Base-by-base conservation (phyloP, 1,140 invertebrate genomes). In the Lanistes nyassanus region DNA sequence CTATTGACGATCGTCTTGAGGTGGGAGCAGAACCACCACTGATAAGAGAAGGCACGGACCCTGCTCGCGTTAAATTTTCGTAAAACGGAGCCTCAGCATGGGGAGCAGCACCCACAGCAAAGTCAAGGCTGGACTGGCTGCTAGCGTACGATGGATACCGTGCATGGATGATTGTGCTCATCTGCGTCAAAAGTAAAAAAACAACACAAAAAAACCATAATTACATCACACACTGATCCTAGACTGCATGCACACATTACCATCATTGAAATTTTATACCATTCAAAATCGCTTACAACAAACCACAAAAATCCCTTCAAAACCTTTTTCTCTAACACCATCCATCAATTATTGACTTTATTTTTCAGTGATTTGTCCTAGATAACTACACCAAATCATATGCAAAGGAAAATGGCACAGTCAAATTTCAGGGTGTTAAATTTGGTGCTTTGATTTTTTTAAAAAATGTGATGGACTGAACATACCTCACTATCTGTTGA, bases 41-140 rank as follows among this genome's bases (percentile, higher is more conserved):
- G 37, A 72, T 76, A 0, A 76, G 66, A 6, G 77, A 31, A 29
- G 77, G 37, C 21, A 65, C 37, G 13, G 79, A 67, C 53, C 71
- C 76, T 26, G 76, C 65, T 23, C 78, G 72, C 21, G 77, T 81
- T 23, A 84, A 74, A 70, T 84, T 82, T 79, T 84, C 82, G 71
- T 84, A 84, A 56, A 84, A 72, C 34, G 79, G 82, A n/a, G 75
- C 55, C 0, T 51, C 75, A 39, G 75, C 37, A 26, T 75, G 53
- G 53, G 42, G 72, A 55, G 75, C 58, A 39, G 64, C 26, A 9
- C 56, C 62, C 0, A 11, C 56, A 19, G 72, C n/a, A 29, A 68
- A 36, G 66, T 66, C 60, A 71, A 62, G 51, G 37, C 53, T 75
- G 51, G 65, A 42, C 34, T 75, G 72, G 68, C 29, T 71, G 62